Percentiles rank a stretch among this genome's conserved stretches.
Evolutionary conservation across 2,888 invertebrate species (phyloP).

Genomic region (Sminthurides aquaticus): DNA sequence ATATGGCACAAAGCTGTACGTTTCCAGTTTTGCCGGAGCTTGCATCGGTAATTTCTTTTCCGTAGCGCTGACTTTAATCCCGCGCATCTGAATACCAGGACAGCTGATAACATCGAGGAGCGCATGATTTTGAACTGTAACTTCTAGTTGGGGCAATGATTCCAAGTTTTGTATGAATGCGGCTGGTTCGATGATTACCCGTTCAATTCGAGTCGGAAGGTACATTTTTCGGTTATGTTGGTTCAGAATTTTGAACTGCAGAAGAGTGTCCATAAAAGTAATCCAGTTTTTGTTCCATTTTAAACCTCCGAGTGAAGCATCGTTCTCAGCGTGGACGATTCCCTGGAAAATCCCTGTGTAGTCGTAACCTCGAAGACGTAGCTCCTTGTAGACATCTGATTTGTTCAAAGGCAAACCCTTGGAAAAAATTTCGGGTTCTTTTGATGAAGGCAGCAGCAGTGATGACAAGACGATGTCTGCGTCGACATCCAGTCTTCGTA

Average conservation of each 20-base stretch:
- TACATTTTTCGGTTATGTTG: conserved; percentile 62
- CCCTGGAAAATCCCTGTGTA: conserved; percentile 47
- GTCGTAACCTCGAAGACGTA: conserved; percentile 46
- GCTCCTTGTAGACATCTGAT: conserved; percentile 46
- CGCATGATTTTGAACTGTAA: conserved; percentile 50
- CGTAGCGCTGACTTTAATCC: conserved; percentile 68
- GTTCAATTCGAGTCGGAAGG: conserved; percentile 68
- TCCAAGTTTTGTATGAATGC: conserved; percentile 45
- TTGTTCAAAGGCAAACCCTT: conserved; percentile 20
- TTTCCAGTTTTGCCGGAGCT: conserved; percentile 48
- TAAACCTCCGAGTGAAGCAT: conserved; percentile 46
- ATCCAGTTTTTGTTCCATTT: conserved; percentile 78
- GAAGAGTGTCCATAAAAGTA: conserved; percentile 78
- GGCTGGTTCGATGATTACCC: conserved; percentile 59
- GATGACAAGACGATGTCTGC: conserved; percentile 13
- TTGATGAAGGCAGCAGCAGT: not conserved
- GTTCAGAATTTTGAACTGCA: conserved; percentile 70
- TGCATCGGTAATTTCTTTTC: conserved; percentile 55
- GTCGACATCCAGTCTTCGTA: conserved; percentile 31
- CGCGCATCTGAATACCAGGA: conserved; percentile 70
- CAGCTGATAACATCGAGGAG: conserved; percentile 54
- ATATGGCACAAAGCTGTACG: conserved; percentile 15
- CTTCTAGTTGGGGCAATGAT: conserved; percentile 45
- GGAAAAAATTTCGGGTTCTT: not conserved
- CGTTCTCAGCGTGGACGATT: conserved; percentile 45